Evolutionary conservation across 2,888 invertebrate species (phyloP), one percentile per base, ranked within the genome.

Genomic region (Nemotelus nigrinus): DNA sequence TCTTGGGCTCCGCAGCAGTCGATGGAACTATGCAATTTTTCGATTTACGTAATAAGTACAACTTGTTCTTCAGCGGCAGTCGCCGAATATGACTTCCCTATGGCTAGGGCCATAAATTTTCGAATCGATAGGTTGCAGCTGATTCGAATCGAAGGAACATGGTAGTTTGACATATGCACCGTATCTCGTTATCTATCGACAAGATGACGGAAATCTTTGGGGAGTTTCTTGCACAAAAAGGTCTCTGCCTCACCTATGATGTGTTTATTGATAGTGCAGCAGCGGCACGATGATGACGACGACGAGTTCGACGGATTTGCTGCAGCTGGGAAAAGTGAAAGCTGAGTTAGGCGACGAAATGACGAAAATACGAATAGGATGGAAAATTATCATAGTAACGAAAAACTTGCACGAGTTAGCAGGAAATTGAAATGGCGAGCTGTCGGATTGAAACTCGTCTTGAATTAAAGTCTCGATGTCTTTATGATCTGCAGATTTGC

Each of bases 171-270:
- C 47, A 8, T 50, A 50, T 50, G 41, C 43, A 65, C 8, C 44
- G 65, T 65, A 65, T 65, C 65, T 68, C 41, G 71, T 55, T 71
- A 55, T 25, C 25, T 25, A 25, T 55, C 55, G 55, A 55, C 55
- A 65, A 65, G 65, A 71, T 57, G 71, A 71, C 71, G 71, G 71
- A 71, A 71, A 71, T 71, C 57, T 57, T 71, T 55, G 57, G 55
- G 25, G 25, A 25, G 25, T 25, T 25, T 25, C 25, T 25, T 25
- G 25, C 25, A 25, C 25, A 25, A 25, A 71, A 71, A 71, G 47
- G 65, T 65, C 65, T 41, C 65, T 47, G 65, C 65, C 65, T 65
- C 5, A 41, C n/a, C 65, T 44, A 45, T 47, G 65, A 65, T 25
- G 25, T 25, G 25, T 44, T 47, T 65, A 65, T 65, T 8, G 65